Percentiles rank a stretch among this genome's conserved stretches.
Evolutionary conservation across 1,140 invertebrate species (phyloP).

Genomic region (Campodea augens): DNA sequence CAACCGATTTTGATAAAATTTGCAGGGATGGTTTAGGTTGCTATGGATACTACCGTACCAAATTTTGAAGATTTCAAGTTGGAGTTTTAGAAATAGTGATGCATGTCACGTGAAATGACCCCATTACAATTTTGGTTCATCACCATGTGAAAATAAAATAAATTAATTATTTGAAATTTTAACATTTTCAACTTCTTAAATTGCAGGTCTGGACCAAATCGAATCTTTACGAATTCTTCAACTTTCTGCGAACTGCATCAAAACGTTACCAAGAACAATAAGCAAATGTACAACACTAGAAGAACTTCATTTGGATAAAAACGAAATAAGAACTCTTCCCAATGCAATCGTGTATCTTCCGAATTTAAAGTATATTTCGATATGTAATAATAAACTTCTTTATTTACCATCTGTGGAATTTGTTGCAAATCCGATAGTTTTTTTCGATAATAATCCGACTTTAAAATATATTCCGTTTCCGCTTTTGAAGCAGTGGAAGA

Average conservation of each 20-base stretch:
- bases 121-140: no score
- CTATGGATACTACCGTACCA: no score
- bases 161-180: no score
- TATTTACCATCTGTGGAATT: slow-evolving; percentile 6
- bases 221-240: slow-evolving; percentile 4
- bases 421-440: slow-evolving; percentile 2
- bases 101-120: no score
- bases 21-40: no score
- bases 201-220: no score
- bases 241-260: slow-evolving; percentile 4
- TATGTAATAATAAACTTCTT: slow-evolving; percentile 4
- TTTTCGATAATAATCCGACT: slow-evolving; percentile 9
- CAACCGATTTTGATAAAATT: no score
- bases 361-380: not conserved
- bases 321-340: slow-evolving; percentile 3
- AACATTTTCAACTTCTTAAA: no score
- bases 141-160: no score
- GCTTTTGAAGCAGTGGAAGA: no score
- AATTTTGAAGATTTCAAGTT: no score
- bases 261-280: not conserved
- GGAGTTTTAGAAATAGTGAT: no score
- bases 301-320: slow-evolving; percentile 6
- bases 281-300: slow-evolving; percentile 1
- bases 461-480: slow-evolving; percentile 8
- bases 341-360: slow-evolving; percentile 5